Percentiles rank a stretch among this genome's conserved stretches.
These are phyloP conservation scores for Agrotis ipsilon DNA, from an alignment of 2,888 invertebrate species.

Conservation along the genomic window DNA sequence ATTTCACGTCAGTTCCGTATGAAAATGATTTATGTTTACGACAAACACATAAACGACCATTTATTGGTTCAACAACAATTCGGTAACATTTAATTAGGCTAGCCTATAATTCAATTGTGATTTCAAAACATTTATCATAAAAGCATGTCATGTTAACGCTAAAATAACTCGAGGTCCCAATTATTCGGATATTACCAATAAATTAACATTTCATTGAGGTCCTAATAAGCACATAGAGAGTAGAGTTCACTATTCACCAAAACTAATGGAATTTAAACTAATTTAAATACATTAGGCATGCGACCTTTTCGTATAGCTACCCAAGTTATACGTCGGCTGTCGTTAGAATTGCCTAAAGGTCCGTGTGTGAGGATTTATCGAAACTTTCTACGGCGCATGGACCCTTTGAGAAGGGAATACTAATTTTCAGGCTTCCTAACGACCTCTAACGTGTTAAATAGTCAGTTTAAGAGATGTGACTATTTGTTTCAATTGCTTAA, in stretches of 20 bases:
- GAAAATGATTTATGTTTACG: conserved; percentile 35
- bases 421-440: conserved; percentile 60
- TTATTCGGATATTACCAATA: conserved; percentile 22
- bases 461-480: conserved; percentile 46
- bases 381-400: conserved; percentile 63
- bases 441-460: conserved; percentile 61
- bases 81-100: conserved; percentile 5
- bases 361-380: conserved; percentile 64
- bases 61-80: conserved; percentile 25
- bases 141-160: conserved; percentile 4
- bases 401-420: conserved; percentile 64
- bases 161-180: conserved; percentile 7
- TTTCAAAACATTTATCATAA: conserved; percentile 22
- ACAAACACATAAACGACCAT: conserved; percentile 22
- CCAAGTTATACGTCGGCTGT: conserved; percentile 44
- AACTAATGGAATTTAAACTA: conserved; percentile 62
- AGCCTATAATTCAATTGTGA: conserved; percentile 9
- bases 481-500: conserved; percentile 61
- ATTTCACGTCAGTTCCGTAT: conserved; percentile 20
- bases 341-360: conserved; percentile 53
- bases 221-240: conserved; percentile 36
- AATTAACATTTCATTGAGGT: conserved; percentile 36
- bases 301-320: conserved; percentile 58
- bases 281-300: conserved; percentile 64
- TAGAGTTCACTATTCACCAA: conserved; percentile 36